Conservation (phyloP, 2,888 invertebrate species). For the Marronus borbonicus region DNA sequence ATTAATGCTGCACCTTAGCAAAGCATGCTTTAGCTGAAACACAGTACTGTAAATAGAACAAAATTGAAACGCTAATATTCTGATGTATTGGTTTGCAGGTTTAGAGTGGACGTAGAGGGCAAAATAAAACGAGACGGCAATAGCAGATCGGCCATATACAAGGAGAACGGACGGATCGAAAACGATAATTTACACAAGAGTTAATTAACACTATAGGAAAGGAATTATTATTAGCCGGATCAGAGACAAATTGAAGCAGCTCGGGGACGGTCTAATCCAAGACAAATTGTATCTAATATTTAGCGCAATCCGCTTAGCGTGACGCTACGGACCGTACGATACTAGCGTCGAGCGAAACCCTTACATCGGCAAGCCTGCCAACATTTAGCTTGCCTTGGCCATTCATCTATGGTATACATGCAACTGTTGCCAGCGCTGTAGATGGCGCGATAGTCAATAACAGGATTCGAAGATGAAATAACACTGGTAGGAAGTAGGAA, state of each 20-base stretch:
- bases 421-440: neutral
- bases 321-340: neutral
- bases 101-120: no score
- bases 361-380: neutral
- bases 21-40: no score
- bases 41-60: no score
- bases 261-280: slow-evolving; percentile 63
- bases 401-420: neutral
- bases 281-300: slow-evolving; percentile 70
- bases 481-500: neutral
- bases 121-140: no score
- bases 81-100: no score
- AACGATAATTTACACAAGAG: slow-evolving; percentile 25
- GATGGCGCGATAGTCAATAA: neutral
- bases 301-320: slow-evolving; percentile 67
- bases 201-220: slow-evolving; percentile 52
- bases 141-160: no score
- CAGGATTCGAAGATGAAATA: slow-evolving; percentile 12
- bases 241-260: slow-evolving; percentile 65
- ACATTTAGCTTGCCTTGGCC: no score
- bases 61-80: no score
- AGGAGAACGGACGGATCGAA: neutral
- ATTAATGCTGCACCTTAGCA: no score
- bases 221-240: slow-evolving; percentile 65
- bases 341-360: neutral